Percentiles rank a stretch among this genome's conserved stretches.
These are phyloP conservation scores for Ornithoptera priamus DNA, from an alignment of 2,888 invertebrate species.

Conservation along the genomic window DNA sequence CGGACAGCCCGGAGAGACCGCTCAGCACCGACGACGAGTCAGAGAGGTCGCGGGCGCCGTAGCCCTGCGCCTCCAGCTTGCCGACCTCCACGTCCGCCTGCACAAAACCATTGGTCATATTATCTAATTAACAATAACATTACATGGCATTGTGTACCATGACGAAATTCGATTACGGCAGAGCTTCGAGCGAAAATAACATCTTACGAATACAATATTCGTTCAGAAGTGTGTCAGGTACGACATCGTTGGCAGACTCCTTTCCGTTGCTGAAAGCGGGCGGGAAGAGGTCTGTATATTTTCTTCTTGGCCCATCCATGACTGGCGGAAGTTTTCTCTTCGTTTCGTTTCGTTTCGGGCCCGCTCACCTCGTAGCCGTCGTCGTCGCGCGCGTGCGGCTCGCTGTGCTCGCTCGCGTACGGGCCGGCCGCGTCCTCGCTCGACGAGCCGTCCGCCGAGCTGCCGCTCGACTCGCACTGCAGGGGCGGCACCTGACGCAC, in stretches of 20 bases:
- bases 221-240: no score
- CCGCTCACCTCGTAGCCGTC: conserved; percentile 80
- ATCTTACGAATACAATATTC: no score
- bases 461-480: conserved; percentile 57
- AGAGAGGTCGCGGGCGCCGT: conserved; percentile 50
- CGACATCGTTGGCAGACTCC: no score
- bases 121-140: no score
- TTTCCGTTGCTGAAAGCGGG: no score
- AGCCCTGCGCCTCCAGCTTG: conserved; percentile 50
- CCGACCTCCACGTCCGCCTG: conserved; percentile 82
- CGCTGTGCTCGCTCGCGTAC: conserved; percentile 70
- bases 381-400: conserved; percentile 73
- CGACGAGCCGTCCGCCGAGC: conserved; percentile 61
- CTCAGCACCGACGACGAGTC: conserved; percentile 47
- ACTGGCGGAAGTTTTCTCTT: no score
- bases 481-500: conserved; percentile 64
- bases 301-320: no score
- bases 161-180: no score
- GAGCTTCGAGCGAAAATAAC: no score
- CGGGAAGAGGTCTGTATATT: no score
- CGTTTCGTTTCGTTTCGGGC: background rate
- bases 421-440: conserved; percentile 65
- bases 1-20: conserved; percentile 40
- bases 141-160: no score
- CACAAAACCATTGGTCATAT: background rate